phyloP scores from a whole-genome alignment of 1,140 invertebrate genomes.

The Eufriesea mexicana region DNA sequence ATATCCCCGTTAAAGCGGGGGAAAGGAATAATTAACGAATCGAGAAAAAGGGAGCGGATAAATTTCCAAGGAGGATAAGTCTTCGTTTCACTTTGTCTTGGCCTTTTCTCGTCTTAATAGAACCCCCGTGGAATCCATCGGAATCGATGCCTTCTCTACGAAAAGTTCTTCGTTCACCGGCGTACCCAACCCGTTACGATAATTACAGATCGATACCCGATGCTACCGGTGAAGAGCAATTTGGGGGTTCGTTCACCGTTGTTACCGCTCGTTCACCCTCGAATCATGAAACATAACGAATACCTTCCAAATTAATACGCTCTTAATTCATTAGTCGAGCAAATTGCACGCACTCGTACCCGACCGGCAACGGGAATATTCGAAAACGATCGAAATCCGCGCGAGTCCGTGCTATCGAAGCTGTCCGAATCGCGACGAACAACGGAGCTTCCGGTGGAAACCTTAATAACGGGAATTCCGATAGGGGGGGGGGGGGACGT shows the following conservation, averaged over 20 bases:
- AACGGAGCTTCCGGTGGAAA: constrained; percentile 51
- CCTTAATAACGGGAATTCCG: constrained; percentile 63
- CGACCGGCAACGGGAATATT: too few species aligned
- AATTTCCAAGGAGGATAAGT: constrained; percentile 3
- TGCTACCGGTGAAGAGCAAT: background rate
- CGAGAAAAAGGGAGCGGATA: background rate
- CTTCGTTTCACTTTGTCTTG: constrained; percentile 11
- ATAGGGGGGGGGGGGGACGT: constrained; percentile 39
- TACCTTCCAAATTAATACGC: constrained; percentile 50
- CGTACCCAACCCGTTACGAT: constrained; percentile 1
- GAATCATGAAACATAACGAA: constrained; percentile 2
- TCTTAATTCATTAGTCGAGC: constrained; percentile 36
- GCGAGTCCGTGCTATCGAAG: constrained; percentile 20
- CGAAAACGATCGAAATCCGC: constrained; percentile 25
- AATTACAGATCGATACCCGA: constrained; percentile 32
- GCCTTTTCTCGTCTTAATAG: background rate
- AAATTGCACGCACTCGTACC: constrained; percentile 41
- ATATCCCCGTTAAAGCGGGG: background rate
- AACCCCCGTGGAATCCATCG: background rate
- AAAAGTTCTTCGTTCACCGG: constrained; percentile 14
- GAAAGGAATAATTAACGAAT: constrained; percentile 20
- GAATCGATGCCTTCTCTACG: background rate
- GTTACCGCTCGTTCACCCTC: constrained; percentile 5
- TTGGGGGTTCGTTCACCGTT: background rate
- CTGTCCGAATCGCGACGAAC: constrained; percentile 15